These are phyloP conservation scores for Cantharis nigra DNA, from an alignment of 2,888 invertebrate genomes.

Conservation along the genomic window DNA sequence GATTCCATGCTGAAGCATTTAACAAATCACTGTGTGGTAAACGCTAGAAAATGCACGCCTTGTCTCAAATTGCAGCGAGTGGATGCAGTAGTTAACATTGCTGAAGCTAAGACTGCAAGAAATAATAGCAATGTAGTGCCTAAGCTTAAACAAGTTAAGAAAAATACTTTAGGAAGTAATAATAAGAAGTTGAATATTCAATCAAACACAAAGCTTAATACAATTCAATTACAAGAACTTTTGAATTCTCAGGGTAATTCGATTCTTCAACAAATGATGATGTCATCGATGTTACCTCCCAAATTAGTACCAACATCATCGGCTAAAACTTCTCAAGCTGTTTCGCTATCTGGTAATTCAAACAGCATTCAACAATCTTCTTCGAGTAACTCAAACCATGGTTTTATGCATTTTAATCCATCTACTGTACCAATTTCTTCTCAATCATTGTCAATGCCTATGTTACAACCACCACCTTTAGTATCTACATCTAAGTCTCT, in stretches of 20 bases:
- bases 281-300: neutral
- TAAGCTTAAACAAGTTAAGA: neutral
- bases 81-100: neutral
- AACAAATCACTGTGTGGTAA: slow-evolving; percentile 8
- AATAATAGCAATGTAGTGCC: neutral
- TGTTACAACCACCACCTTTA: neutral
- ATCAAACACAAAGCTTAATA: neutral
- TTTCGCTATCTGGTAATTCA: neutral
- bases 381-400: neutral
- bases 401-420: neutral
- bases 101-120: neutral
- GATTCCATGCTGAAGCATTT: slow-evolving; percentile 7
- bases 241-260: neutral
- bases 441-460: neutral
- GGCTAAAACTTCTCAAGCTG: neutral
- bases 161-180: too few species aligned
- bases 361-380: neutral
- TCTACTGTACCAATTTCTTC: neutral
- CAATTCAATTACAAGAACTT: neutral
- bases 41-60: slow-evolving; percentile 3
- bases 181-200: neutral
- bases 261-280: neutral
- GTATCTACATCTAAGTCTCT: neutral
- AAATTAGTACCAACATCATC: neutral
- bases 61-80: slow-evolving; percentile 5